Evolutionary conservation across 2,888 invertebrate genomes (phyloP), one percentile per base, ranked within the genome.

Genomic region (Lithophane ornitopus): DNA sequence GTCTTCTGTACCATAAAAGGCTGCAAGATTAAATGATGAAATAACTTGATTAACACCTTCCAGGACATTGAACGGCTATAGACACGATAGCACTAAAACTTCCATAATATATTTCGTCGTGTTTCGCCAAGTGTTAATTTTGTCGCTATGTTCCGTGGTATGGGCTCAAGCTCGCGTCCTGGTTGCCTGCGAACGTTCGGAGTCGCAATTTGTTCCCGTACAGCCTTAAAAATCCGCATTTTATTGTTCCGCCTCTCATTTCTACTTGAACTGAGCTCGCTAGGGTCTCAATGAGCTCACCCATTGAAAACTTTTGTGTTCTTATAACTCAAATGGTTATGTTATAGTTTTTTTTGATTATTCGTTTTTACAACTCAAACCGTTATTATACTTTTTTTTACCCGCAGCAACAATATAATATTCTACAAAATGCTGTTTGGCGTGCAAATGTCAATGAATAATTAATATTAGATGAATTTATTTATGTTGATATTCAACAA

Each of bases 201-300:
- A 91, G 92, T 92, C 92, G 94, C 95, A 95, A 96, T 95, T 96
- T 95, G 95, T 95, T 94, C 94, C 88, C 92, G 92, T 91, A 94
- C 93, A 94, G 93, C 94, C 94, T 95, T 95, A 95, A 95, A 96
- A 96, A 95, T 94, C 94, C 95, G 89, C 94, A 94, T 95, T 95
- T 95, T 95, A 95, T 94, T 95, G 95, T 94, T 92, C 93, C 92
- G 91, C 91, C 92, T 91, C 92, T 94, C 94, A 93, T 94, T 94
- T 93, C 91, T 92, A 90, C 92, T 93, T 91, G 92, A 94, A 94
- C 92, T 93, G 92, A 87, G 90, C 89, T 89, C 86, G 83, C 86
- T 80, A 89, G 90, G 89, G 88, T 89, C 91, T 89, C 90, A 91
- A 92, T 92, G 90, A 92, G 90, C 89, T 89, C 85, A 85, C 82